Conservation (phyloP, 2,888 invertebrate genomes). For the Tipula helvola region DNA sequence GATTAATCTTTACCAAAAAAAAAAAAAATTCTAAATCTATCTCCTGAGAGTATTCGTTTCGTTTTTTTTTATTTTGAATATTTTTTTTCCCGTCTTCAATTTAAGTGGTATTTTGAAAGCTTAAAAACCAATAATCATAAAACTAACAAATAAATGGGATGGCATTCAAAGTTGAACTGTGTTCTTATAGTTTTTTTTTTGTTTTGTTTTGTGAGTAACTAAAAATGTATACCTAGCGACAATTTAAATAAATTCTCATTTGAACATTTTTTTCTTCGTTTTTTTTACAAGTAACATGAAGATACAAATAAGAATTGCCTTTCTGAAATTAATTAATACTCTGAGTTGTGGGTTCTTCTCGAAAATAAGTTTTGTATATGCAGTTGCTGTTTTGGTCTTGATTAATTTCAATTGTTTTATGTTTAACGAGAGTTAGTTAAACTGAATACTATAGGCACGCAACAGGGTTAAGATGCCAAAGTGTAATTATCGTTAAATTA, state of each 20-base stretch:
- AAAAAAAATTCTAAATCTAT: neutral
- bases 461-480: neutral
- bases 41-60: neutral
- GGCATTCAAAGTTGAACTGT: neutral
- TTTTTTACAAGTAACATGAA: neutral
- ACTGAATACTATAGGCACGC: neutral
- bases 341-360: neutral
- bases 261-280: neutral
- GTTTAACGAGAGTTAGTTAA: neutral
- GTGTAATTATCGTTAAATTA: neutral
- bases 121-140: neutral
- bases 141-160: neutral
- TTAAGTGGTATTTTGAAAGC: neutral
- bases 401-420: neutral
- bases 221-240: neutral
- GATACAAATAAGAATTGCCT: neutral
- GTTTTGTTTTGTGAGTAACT: neutral
- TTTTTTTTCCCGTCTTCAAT: neutral
- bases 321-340: neutral
- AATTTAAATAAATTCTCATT: neutral
- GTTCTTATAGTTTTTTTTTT: neutral
- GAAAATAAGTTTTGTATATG: neutral
- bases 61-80: neutral
- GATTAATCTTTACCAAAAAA: neutral
- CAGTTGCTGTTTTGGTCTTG: neutral